Base-by-base conservation (phyloP, 2,113 vertebrate species). In the Chaetodon auriga region DNA sequence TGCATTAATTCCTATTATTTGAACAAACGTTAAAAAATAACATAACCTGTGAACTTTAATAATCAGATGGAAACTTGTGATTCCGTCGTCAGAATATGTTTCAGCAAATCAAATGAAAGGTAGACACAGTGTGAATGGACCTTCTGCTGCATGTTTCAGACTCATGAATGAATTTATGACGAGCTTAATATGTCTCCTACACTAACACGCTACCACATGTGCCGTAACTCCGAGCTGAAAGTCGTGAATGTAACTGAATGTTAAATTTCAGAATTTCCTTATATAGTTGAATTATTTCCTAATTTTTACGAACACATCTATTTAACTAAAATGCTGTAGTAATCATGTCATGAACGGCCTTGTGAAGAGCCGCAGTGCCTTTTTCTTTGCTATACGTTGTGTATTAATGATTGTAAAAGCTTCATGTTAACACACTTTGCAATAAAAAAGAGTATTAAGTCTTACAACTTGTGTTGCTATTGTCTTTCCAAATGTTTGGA, bases 391-490 rank as follows among this genome's bases (percentile, higher is more conserved):
- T 88, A 87, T 91, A 62, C 30, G 30, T 85, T 80, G 78, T 93
- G 84, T 89, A 87, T 79, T 57, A 87, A 78, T 90, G 38, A 78
- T 70, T 92, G 89, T 88, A 89, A 85, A 80, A 68, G 48, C 62
- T 74, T 68, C 64, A 80, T 93, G 87, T 86, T 88, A 90, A 86
- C 48, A 69, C 41, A 60, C 88, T 87, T 90, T 83, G 78, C 64
- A 94, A 94, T 94, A 95, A 95, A 95, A 82, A 41, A 21, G 65
- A 21, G 68, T 81, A 68, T 66, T 65, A 83, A 85, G 78, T 72
- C 71, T 61, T 51, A 70, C 35, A 87, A 19, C 69, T 83, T 91
- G 88, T 87, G 81, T 87, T 89, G 55, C 78, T 71, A 80, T 86
- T 90, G 63, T 88, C 45, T 80, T 85, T 87, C 13, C 13, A 77